These are phyloP conservation scores for Xerus rutilus DNA, from an alignment of 2,797 vertebrate species.

Conservation along the genomic window DNA sequence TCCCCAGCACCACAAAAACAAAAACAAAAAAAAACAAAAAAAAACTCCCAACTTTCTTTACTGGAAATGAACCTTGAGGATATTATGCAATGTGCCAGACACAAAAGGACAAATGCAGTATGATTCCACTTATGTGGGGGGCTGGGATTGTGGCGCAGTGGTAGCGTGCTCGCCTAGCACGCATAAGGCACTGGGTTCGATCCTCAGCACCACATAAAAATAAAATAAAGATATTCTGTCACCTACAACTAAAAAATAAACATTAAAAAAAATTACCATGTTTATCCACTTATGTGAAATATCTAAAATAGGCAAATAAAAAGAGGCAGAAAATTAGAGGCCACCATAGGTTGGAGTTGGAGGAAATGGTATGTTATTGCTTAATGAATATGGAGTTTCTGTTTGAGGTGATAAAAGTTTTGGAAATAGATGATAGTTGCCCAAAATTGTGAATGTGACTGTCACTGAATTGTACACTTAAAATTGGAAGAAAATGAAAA, in stretches of 20 bases:
- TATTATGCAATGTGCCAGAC: neutral
- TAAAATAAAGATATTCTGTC: too few species aligned
- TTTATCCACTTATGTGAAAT: neutral
- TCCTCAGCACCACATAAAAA: too few species aligned
- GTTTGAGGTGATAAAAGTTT: neutral
- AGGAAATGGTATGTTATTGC: neutral
- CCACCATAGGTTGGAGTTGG: neutral
- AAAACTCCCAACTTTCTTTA: neutral
- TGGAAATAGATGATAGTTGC: neutral
- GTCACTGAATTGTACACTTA: neutral
- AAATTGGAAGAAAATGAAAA: neutral
- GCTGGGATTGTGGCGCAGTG: too few species aligned
- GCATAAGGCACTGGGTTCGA: too few species aligned
- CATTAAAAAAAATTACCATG: too few species aligned
- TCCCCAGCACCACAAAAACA: too few species aligned
- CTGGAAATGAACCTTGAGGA: neutral
- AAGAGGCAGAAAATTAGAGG: neutral
- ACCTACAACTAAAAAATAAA: too few species aligned
- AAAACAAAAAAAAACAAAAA: too few species aligned
- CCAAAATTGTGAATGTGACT: neutral
- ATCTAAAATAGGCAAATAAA: neutral
- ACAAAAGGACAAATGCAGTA: neutral
- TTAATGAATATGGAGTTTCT: neutral
- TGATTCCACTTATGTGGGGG: neutral
- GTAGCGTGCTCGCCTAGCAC: too few species aligned